These are phyloP conservation scores for Agelaius phoeniceus DNA, from an alignment of 2,113 vertebrate species.

Conservation along the genomic window DNA sequence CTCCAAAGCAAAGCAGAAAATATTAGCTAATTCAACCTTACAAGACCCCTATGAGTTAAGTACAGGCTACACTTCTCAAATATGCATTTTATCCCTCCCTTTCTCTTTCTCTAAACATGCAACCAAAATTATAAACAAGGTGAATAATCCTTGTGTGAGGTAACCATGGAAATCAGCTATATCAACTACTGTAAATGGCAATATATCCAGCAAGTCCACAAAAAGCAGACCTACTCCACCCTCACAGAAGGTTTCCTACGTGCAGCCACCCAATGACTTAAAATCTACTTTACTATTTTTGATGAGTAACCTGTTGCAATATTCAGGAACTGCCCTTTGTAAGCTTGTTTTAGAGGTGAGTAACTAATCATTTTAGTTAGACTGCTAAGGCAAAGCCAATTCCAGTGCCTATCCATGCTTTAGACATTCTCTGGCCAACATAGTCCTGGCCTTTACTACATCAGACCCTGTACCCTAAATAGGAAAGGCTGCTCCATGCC, in stretches of 20 bases:
- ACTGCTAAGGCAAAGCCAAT: not conserved
- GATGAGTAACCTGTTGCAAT: not conserved
- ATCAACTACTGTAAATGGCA: conserved; percentile 59
- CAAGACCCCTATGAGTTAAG: conserved; percentile 45
- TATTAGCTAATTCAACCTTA: conserved; percentile 64
- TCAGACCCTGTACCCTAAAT: not conserved
- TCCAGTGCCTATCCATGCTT: not conserved
- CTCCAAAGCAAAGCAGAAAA: conserved; percentile 39
- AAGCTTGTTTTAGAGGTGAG: not conserved
- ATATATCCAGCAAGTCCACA: conserved; percentile 4
- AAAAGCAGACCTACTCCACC: not conserved
- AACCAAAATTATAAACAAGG: conserved; percentile 68
- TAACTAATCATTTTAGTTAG: not conserved
- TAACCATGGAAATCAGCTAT: conserved; percentile 73
- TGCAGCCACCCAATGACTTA: not conserved
- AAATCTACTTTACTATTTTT: not conserved
- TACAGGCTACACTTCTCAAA: conserved; percentile 52
- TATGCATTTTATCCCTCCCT: conserved; percentile 6
- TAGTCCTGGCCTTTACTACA: not conserved
- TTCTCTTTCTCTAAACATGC: conserved; percentile 32
- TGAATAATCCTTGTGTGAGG: conserved; percentile 54
- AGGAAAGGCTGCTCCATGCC: accelerated
- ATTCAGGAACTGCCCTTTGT: not conserved
- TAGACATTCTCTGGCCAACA: not conserved
- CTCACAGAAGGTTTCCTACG: not conserved